Conservation (phyloP, 1,140 invertebrate genomes). For the Teleogryllus occipitalis region DNA sequence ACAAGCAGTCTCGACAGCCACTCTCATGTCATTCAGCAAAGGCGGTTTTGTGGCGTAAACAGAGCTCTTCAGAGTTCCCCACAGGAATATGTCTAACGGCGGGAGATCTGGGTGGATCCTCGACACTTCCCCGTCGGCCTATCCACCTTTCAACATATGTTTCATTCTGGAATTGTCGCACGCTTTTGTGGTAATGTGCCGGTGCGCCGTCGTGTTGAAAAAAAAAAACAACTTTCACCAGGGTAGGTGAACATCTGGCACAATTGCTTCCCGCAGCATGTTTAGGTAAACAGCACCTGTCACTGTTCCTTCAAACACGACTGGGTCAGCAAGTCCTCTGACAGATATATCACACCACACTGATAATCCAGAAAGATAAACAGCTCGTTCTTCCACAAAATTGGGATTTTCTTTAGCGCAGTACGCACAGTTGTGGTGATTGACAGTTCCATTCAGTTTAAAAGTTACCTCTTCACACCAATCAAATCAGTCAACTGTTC, state of each 20-base stretch:
- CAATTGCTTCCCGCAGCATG: conserved; percentile 6
- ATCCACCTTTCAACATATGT: conserved; percentile 22
- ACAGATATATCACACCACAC: conserved; percentile 10
- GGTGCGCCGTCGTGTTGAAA: neutral
- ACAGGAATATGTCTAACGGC: conserved; percentile 37
- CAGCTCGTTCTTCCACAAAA: no score
- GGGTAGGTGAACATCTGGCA: neutral
- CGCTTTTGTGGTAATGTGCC: neutral
- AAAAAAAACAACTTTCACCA: neutral
- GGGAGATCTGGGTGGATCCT: conserved; percentile 36
- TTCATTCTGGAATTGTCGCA: conserved; percentile 14
- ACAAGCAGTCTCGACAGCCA: neutral
- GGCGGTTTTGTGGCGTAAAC: neutral
- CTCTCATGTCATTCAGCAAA: neutral
- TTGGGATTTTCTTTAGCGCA: no score
- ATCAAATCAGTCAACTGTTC: neutral
- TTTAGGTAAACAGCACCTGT: neutral
- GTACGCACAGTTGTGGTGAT: neutral
- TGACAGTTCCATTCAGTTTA: neutral
- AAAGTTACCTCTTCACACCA: neutral
- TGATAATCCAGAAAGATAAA: neutral
- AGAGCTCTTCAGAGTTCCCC: conserved; percentile 31
- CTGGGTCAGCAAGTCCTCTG: conserved; percentile 9
- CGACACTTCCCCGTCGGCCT: conserved; percentile 32
- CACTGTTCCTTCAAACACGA: conserved; percentile 14